Evolutionary conservation across 1,140 invertebrate species (phyloP).

Genomic region (Scaptomyza pallida): DNA sequence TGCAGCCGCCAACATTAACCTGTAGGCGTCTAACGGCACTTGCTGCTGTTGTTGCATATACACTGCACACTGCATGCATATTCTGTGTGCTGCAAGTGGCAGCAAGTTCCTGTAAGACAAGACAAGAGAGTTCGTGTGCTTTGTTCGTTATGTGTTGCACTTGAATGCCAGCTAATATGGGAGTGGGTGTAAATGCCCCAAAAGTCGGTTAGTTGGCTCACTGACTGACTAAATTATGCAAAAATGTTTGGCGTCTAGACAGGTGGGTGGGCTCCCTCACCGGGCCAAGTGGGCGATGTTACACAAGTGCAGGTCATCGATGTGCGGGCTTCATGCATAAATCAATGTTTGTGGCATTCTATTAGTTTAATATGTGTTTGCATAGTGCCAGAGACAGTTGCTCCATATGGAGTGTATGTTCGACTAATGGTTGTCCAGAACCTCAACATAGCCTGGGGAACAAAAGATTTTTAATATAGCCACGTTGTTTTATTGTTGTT

Average conservation of each 20-base stretch:
- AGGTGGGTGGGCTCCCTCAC: slow-evolving; percentile 47
- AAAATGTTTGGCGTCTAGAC: slow-evolving; percentile 53
- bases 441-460: too few species aligned
- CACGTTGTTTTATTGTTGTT: neutral
- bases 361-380: slow-evolving; percentile 21
- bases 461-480: too few species aligned
- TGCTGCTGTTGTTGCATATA: slow-evolving; percentile 66
- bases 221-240: slow-evolving; percentile 74
- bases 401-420: too few species aligned
- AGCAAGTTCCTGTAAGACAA: slow-evolving; percentile 55
- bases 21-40: slow-evolving; percentile 76
- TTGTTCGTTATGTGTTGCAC: slow-evolving; percentile 9
- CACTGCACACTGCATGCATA: too few species aligned
- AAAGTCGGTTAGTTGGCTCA: slow-evolving; percentile 50
- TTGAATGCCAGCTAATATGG: slow-evolving; percentile 49
- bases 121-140: slow-evolving; percentile 60
- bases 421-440: too few species aligned
- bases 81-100: slow-evolving; percentile 29
- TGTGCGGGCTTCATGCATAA: slow-evolving; percentile 22
- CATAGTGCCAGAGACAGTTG: neutral
- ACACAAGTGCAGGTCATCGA: slow-evolving; percentile 35
- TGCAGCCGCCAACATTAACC: slow-evolving; percentile 30
- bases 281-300: slow-evolving; percentile 38
- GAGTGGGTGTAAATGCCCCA: slow-evolving; percentile 60
- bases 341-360: slow-evolving; percentile 27